These are phyloP conservation scores for Menidia beryllina DNA, from an alignment of 2,113 vertebrate species.

Conservation along the genomic window DNA sequence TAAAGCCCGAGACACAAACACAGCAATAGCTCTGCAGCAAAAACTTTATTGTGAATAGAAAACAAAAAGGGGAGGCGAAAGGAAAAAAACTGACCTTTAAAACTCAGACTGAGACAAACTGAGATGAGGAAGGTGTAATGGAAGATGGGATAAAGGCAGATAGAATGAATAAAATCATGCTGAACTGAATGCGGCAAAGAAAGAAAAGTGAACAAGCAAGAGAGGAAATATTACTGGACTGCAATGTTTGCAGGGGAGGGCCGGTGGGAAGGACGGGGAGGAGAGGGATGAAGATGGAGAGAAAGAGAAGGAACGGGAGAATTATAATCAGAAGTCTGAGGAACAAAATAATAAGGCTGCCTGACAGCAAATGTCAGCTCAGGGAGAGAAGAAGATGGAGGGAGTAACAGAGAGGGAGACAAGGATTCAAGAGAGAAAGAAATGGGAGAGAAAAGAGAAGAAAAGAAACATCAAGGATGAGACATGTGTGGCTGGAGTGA, in stretches of 20 bases:
- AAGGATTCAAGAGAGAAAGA: neutral
- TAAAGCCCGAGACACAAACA: conserved; percentile 69
- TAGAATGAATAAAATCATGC: conserved; percentile 65
- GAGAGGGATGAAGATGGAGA: conserved; percentile 36
- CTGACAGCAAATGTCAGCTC: conserved; percentile 81
- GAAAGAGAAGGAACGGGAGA: conserved; percentile 44
- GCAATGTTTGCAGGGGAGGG: conserved; percentile 39
- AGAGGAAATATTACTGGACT: conserved; percentile 44
- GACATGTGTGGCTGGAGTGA: conserved; percentile 55
- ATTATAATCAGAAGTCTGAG: conserved; percentile 79
- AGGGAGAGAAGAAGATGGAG: conserved; percentile 61
- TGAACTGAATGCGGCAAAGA: conserved; percentile 56
- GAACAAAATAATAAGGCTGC: conserved; percentile 81
- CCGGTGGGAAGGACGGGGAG: conserved; percentile 14
- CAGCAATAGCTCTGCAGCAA: conserved; percentile 65
- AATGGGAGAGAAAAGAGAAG: conserved; percentile 11
- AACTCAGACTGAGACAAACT: conserved; percentile 41
- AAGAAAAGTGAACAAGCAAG: conserved; percentile 36
- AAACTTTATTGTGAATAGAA: conserved; percentile 55
- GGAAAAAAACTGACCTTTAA: conserved; percentile 67
- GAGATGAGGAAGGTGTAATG: conserved; percentile 53
- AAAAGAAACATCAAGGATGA: conserved; percentile 45
- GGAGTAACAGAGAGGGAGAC: conserved; percentile 31
- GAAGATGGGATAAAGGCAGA: conserved; percentile 51
- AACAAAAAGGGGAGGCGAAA: neutral